phyloP scores from a whole-genome alignment of 2,888 invertebrate species.

The Ochropacha duplaris region DNA sequence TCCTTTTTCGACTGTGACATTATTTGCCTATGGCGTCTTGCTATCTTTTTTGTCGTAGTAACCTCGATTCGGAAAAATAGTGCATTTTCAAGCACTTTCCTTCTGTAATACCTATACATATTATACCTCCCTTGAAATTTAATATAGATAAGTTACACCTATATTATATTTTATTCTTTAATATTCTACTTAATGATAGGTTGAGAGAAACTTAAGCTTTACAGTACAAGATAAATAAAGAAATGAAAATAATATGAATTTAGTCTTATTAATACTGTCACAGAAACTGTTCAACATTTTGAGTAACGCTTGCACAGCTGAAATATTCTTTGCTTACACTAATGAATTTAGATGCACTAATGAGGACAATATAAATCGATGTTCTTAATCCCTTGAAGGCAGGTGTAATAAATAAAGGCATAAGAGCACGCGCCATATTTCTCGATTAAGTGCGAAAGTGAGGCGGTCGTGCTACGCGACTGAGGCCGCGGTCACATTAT shows the following conservation, averaged over 20 bases:
- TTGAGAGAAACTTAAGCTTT: too few species aligned
- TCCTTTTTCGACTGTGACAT: constrained; percentile 61
- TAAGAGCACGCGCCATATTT: constrained; percentile 80
- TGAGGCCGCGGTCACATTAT: constrained; percentile 24
- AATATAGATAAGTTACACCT: too few species aligned
- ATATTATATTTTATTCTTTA: too few species aligned
- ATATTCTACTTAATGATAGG: too few species aligned
- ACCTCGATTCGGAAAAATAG: constrained; percentile 10
- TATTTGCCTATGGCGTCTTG: constrained; percentile 43
- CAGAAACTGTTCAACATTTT: not conserved
- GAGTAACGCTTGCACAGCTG: too few species aligned
- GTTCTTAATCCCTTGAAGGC: constrained; percentile 71
- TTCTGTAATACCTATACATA: not conserved
- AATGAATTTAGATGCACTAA: constrained; percentile 76
- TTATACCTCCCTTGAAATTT: too few species aligned
- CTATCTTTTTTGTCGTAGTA: constrained; percentile 39
- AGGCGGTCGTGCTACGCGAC: constrained; percentile 53
- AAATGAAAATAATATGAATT: too few species aligned
- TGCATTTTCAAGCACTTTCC: not conserved
- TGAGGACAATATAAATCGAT: constrained; percentile 77
- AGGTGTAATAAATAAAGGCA: constrained; percentile 77
- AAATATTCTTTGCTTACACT: constrained; percentile 38
- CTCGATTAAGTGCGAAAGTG: constrained; percentile 82
- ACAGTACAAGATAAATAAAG: too few species aligned
- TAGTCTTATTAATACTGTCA: not conserved